Base-by-base conservation (phyloP, 2,797 vertebrate species). In the Myiothlypis chrysogaster region DNA sequence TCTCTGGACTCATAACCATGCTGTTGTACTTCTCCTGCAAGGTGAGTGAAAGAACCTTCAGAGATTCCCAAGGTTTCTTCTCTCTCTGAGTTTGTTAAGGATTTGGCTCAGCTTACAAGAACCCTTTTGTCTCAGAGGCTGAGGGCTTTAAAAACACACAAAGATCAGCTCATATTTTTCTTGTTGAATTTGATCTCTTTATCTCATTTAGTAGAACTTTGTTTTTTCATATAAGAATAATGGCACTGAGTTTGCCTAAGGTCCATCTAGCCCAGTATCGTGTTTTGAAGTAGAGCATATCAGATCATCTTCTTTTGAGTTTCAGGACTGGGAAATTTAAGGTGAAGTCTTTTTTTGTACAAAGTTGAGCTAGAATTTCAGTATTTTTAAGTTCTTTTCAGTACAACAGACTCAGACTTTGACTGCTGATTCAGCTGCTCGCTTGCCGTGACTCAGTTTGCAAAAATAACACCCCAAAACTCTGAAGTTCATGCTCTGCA, bases 91-190 rank as follows among this genome's bases (percentile, higher is more conserved):
- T 65, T 84, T 43, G 14, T 53, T 34, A 24, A 47, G 37, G 41
- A 12, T 59, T 66, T 87, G 49, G 14, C 2, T 1, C 35, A 75
- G 46, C 15, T 30, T 5, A 9, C 0, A 0, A 34, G 20, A 57
- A 14, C 17, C 9, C 23, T 50, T 73, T 56, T 65, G 23, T 53
- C 13, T 60, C 55, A 21, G n/a, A 60, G 24, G 39, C 23, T 53
- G 28, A 34, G 46, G 16, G 24, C 28, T 28, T 76, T 53, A 37
- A 68, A 76, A 68, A 52, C 37, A 37, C 22, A 16, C 8, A 24
- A 30, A 49, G 8, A 15, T 83, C n/a, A 65, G 9, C 27, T 71
- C 8, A 1, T 12, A 0, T 30, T 44, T 53, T 46, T 46, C 14
- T 70, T 68, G 15, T 66, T 52, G 6, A 16, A 24, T 34, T 52